Evolutionary conservation across 2,888 invertebrate species (phyloP).

Genomic region (Anoplius nigerrimus): DNA sequence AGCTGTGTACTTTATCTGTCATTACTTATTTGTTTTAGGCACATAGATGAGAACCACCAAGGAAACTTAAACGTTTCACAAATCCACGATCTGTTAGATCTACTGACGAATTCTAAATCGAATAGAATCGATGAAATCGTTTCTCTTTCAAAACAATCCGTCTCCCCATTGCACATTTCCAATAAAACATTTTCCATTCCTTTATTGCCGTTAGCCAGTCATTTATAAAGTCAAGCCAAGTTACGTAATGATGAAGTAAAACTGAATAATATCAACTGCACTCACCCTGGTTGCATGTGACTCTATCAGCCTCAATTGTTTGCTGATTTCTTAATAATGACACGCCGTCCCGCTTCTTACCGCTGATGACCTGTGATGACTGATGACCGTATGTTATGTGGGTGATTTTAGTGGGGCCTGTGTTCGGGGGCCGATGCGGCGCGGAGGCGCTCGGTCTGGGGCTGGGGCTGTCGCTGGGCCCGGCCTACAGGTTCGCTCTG

Average conservation of each 20-base stretch:
- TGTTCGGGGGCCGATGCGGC: constrained; percentile 76
- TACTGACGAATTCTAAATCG: too few species aligned
- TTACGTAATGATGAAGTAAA: too few species aligned
- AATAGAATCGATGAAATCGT: too few species aligned
- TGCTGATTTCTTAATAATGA: not conserved
- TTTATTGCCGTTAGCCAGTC: too few species aligned
- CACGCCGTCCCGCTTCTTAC: constrained; percentile 14
- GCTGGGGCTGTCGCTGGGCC: constrained; percentile 74
- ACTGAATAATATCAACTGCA: too few species aligned
- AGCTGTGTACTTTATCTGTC: constrained; percentile 8
- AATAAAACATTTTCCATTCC: too few species aligned
- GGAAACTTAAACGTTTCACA: not conserved
- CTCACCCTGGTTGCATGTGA: not conserved
- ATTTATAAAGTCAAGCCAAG: too few species aligned
- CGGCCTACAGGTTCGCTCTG: constrained; percentile 75
- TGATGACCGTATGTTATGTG: constrained; percentile 68
- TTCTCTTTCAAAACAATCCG: too few species aligned
- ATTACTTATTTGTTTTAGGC: constrained; percentile 24
- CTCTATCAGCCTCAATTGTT: constrained; percentile 7
- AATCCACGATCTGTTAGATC: not conserved
- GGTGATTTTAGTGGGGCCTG: constrained; percentile 75
- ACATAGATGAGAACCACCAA: constrained; percentile 2
- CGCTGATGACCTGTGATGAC: constrained; percentile 50
- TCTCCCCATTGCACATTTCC: too few species aligned
- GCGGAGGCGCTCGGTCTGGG: constrained; percentile 75